A percentile compares a stretch with the other conserved stretches of the same genome.
These are phyloP conservation scores for Falcaria lacertinaria DNA, from an alignment of 2,888 invertebrate genomes.

Conservation along the genomic window DNA sequence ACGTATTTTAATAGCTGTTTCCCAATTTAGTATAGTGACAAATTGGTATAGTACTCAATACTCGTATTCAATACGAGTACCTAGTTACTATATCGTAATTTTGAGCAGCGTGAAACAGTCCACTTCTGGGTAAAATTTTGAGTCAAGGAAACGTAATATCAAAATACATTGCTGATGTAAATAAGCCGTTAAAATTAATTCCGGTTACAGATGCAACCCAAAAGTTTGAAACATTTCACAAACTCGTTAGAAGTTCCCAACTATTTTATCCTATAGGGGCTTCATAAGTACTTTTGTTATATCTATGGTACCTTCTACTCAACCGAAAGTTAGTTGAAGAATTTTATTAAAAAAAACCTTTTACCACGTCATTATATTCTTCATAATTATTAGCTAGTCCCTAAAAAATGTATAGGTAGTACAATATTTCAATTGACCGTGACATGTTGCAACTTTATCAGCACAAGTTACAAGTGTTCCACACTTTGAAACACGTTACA, in stretches of 20 bases:
- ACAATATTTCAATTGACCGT: no score
- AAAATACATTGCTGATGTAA: slow-evolving; percentile 2
- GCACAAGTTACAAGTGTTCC: neutral
- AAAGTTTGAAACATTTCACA: slow-evolving; percentile 49
- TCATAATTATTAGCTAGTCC: no score
- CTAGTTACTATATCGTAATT: no score
- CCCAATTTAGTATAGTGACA: no score
- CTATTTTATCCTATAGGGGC: slow-evolving; percentile 38
- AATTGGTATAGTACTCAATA: no score
- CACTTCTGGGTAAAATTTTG: neutral
- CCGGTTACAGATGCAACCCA: slow-evolving; percentile 42
- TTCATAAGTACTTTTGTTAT: slow-evolving; percentile 28
- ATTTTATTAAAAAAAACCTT: no score
- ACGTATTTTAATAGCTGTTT: no score
- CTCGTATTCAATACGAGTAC: no score
- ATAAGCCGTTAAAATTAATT: slow-evolving; percentile 39
- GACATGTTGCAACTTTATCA: neutral
- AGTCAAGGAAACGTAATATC: slow-evolving; percentile 3
- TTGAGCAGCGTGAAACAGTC: no score
- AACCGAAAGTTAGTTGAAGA: neutral
- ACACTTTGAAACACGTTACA: slow-evolving; percentile 5
- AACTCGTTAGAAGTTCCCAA: slow-evolving; percentile 48
- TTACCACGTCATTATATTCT: no score
- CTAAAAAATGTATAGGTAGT: no score
- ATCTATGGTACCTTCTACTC: no score